Base-by-base conservation (phyloP, 2,797 vertebrate species). In the Phaenicophaeus curvirostris region DNA sequence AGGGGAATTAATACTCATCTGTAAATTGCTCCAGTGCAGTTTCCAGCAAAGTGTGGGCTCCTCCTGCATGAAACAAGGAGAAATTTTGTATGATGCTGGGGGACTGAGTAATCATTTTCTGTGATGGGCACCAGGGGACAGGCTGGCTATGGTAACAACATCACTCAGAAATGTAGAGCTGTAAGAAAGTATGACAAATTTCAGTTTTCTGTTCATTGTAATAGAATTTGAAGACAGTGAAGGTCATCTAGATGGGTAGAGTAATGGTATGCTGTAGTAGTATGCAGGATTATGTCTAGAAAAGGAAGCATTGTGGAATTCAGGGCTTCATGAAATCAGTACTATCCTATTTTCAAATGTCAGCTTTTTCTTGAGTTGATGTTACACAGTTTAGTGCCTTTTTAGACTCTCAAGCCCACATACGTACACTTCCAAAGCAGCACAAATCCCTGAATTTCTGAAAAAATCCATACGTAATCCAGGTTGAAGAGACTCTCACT, bases 331-430 rank as follows among this genome's bases (percentile, higher is more conserved):
- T 30, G 3, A 72, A 80, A 50, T 66, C 28, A 79, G 41, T 46
- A 23, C 8, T 18, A n/a, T n/a, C n/a, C n/a, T n/a, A 6, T 68
- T 87, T 80, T 44, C 71, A 73, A 39, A 79, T 13, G 16, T 12
- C 28, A 19, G 1, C 23, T 7, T 30, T 68, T 30, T 27, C 13
- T 33, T n/a, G 15, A 31, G 28, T 59, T 2, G 2, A 0, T 18
- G 11, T 35, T 83, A 71, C 20, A n/a, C 2, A 44, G 13, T 75
- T 63, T 33, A 9, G 4, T 72, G 19, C n/a, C 7, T 85, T 7
- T 68, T 83, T 53, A 81, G 63, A n/a, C n/a, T 39, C 27, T 51
- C 12, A 48, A 62, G 31, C 8, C 14, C 8, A 41, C 12, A 42
- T 42, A 14, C 42, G 5, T 39, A 63, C 8, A 39, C 14, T 50